Evolutionary conservation across 2,888 invertebrate species (phyloP), one percentile per base, ranked within the genome.

Genomic region (Elegia similella): DNA sequence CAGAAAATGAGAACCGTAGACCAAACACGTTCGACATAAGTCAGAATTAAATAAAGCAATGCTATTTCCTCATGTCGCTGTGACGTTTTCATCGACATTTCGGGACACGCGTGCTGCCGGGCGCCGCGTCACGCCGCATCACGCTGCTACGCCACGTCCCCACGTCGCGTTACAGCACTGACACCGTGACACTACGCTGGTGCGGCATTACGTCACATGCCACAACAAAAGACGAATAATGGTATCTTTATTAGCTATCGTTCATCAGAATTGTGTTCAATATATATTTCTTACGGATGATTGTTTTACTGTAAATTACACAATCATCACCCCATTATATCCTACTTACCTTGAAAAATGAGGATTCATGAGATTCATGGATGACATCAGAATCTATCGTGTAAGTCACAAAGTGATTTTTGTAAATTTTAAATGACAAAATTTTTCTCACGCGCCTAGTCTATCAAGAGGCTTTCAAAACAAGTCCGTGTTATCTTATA

Each of bases 61-160:
- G 82, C 81, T 82, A 86, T 86, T 87, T 85, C 83, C 85, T 75
- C 74, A 60, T 76, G 84, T 85, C 85, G 78, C 68, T 73, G 75
- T 75, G 80, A 84, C 80, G 72, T 76, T 79, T 76, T 78, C 81
- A 81, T 79, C 71, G 82, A 79, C 78, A 73, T 73, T 59, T 67
- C n/a, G n/a, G 59, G 63, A 60, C 54, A 63, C 64, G 63, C 65
- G 66, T 63, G 63, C 34, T 62, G 59, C 57, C 59, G 60, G 55
- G 64, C 57, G 60, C 60, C 52, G 60, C 67, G 63, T 65, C 66
- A 63, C 67, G 43, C 47, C 50, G 55, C 42, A 47, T 29, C 15
- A 5, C 32, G 32, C 50, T 50, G 38, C 30, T 44, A 52, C 53
- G 47, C 47, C 47, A 7, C 29, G 48, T n/a, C 29, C n/a, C 5